phyloP scores from a whole-genome alignment of 1,140 invertebrate genomes.

The Meloidogyne chitwoodi region DNA sequence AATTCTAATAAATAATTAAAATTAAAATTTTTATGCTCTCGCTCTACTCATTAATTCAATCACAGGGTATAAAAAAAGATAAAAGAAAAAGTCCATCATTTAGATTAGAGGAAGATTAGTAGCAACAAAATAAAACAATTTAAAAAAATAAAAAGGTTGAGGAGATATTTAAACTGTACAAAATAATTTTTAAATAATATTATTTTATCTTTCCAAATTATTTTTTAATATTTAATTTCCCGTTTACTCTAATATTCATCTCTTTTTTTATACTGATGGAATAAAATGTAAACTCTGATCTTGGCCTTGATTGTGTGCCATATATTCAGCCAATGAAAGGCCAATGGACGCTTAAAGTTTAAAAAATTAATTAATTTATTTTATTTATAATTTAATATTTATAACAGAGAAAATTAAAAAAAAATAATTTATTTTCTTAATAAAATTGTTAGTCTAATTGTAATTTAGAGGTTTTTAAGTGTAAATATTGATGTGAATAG shows the following conservation, averaged over 20 bases:
- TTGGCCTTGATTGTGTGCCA: constrained; percentile 45
- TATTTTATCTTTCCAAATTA: background rate
- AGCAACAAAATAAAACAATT: background rate
- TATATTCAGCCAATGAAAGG: constrained; percentile 43
- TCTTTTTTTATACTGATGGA: constrained; percentile 34
- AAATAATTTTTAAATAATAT: background rate
- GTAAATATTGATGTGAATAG: no score
- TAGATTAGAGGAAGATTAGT: background rate
- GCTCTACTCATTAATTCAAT: background rate
- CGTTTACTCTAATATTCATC: background rate
- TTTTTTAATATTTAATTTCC: background rate
- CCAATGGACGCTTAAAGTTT: constrained; percentile 43
- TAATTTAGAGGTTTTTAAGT: no score
- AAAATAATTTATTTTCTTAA: no score
- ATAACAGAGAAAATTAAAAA: no score
- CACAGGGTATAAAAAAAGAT: background rate
- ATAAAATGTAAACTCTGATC: constrained; percentile 46
- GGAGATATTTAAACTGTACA: background rate
- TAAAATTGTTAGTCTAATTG: no score
- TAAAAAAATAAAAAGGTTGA: background rate
- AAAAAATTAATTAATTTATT: constrained; percentile 14
- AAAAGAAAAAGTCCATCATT: background rate
- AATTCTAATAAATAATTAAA: background rate
- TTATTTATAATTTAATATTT: constrained; percentile 14
- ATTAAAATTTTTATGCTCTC: background rate